These are phyloP conservation scores for Echeneis naucrates DNA, from an alignment of 2,797 vertebrate species.

Conservation along the genomic window DNA sequence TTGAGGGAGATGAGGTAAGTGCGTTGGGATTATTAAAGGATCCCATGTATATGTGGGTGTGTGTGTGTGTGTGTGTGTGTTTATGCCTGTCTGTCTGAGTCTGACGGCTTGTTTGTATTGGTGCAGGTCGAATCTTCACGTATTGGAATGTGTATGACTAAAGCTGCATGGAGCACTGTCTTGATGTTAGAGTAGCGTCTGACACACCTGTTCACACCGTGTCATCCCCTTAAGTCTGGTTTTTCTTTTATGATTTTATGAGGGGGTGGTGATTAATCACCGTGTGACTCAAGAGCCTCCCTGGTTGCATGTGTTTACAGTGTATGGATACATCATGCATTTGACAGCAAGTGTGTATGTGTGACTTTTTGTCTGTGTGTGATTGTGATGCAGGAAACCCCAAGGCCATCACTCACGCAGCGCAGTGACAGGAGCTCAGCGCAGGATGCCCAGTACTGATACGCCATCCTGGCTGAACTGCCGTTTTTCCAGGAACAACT, in stretches of 20 bases:
- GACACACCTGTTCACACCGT: slow-evolving; percentile 62
- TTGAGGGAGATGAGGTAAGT: slow-evolving; percentile 58
- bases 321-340: slow-evolving; percentile 7
- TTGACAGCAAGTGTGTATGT: slow-evolving; percentile 29
- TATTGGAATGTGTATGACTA: slow-evolving; percentile 75
- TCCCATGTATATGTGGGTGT: neutral
- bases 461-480: slow-evolving; percentile 21
- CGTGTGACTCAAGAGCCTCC: neutral
- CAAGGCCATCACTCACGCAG: slow-evolving; percentile 60
- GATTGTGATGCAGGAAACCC: slow-evolving; percentile 66
- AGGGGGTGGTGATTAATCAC: slow-evolving; percentile 21
- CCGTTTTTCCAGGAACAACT: slow-evolving; percentile 55
- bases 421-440: slow-evolving; percentile 52
- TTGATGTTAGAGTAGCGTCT: slow-evolving; percentile 3
- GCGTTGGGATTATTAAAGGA: slow-evolving; percentile 59
- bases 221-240: slow-evolving; percentile 66
- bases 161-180: slow-evolving; percentile 23
- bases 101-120: slow-evolving; percentile 48
- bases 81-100: slow-evolving; percentile 47
- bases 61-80: slow-evolving; percentile 9
- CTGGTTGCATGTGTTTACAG: neutral
- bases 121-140: slow-evolving; percentile 39
- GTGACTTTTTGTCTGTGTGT: slow-evolving; percentile 6
- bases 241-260: slow-evolving; percentile 32
- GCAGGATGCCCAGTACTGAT: slow-evolving; percentile 50